Evolutionary conservation across 2,888 invertebrate species (phyloP), one percentile per base, ranked within the genome.

Genomic region (Drosophila kokeensis): DNA sequence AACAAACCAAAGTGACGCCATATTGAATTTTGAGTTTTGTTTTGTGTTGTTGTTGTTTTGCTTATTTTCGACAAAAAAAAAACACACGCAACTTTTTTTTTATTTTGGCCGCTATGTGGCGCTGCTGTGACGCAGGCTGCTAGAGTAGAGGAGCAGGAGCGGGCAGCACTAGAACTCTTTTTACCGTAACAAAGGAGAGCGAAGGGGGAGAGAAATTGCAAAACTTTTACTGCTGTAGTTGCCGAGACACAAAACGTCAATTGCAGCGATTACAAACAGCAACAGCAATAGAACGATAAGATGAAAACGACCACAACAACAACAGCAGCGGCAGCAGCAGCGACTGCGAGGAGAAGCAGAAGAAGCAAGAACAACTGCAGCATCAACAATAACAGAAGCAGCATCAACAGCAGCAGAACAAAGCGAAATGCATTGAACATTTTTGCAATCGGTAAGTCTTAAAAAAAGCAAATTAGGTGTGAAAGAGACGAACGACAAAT

Each of bases 391-490:
- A 60, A 59, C 65, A 38, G 36, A 24, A 54, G 21, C 45, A 52
- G 38, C 38, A 54, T 48, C 54, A 65, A 45, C 59, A 68, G 27
- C 67, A 63, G 54, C 73, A 67, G 57, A 48, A 69, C 75, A 71
- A 63, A 73, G 62, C 58, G 58, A 73, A 80, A 66, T 59, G 58
- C 66, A 82, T 88, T 90, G 80, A 90, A 83, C 80, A 83, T 87
- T 73, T 79, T 81, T 74, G 76, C 87, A 71, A 90, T 91, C 77
- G 91, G 91, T 91, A 74, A 92, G 91, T 90, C 61, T n/a, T 21
- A 18, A 38, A 40, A 5, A 7, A 11, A n/a, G 2, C 4, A 48
- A 55, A 13, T 42, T 29, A 40, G 4, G 21, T 40, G 29, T 30
- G 21, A 42, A 40, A 30, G 29, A 27, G 55, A 36, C 34, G 36